Percentiles rank a stretch among this genome's conserved stretches.
phyloP scores from a whole-genome alignment of 2,113 vertebrate species.

The Ptychochromis oligacanthus region DNA sequence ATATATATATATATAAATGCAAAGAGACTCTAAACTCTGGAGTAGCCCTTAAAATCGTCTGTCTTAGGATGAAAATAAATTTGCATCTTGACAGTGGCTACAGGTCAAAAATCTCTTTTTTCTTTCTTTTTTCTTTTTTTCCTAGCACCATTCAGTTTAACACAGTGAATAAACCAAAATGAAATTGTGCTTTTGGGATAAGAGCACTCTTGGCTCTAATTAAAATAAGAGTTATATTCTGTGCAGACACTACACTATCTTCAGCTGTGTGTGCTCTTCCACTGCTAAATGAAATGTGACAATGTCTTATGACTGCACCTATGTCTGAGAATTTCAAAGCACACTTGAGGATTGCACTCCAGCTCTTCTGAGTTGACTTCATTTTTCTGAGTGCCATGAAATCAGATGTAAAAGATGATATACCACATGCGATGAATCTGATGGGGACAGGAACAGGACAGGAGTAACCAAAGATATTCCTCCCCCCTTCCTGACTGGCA shows the following conservation, averaged over 20 bases:
- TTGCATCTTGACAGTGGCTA: neutral
- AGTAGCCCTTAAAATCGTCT: neutral
- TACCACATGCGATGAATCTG: conserved; percentile 39
- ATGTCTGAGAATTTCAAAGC: conserved; percentile 27
- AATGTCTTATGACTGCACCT: neutral
- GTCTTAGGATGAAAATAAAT: neutral
- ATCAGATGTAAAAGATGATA: conserved; percentile 55
- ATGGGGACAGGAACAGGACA: conserved; percentile 45
- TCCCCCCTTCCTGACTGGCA: conserved; percentile 28
- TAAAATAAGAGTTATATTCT: conserved; percentile 1
- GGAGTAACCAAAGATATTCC: conserved; percentile 32
- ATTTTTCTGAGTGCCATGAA: conserved; percentile 35
- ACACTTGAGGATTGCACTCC: conserved; percentile 25
- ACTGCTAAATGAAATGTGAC: conserved; percentile 29
- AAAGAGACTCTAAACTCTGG: neutral
- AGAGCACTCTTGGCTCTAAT: neutral
- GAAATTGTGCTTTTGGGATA: neutral
- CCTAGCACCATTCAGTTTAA: neutral
- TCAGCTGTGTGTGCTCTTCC: conserved; percentile 4
- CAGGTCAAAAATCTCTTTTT: neutral
- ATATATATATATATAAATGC: neutral
- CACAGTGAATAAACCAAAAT: neutral
- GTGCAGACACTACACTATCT: neutral
- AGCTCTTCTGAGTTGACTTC: conserved; percentile 21
- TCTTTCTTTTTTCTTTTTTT: neutral